Conservation (phyloP, 2,797 vertebrate species). For the Propithecus perrieri region DNA sequence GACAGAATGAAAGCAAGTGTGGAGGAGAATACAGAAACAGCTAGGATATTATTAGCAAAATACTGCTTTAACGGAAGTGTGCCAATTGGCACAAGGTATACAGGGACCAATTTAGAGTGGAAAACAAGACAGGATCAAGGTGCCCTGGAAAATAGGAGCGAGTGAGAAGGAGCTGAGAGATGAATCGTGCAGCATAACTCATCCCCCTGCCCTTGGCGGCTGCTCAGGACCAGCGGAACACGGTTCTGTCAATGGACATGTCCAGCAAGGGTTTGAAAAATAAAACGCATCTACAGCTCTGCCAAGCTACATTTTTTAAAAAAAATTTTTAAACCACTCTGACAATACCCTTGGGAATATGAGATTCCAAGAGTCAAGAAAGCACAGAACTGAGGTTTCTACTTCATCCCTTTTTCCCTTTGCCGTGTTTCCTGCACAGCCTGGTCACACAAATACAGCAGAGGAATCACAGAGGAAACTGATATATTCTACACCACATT, state of each 20-base stretch:
- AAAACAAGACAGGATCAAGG: slow-evolving; percentile 68
- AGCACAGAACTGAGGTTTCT: slow-evolving; percentile 17
- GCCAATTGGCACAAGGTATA: slow-evolving; percentile 54
- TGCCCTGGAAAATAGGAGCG: slow-evolving; percentile 10
- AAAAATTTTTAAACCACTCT: neutral
- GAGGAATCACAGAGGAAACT: neutral
- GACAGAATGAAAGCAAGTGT: neutral
- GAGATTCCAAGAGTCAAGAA: slow-evolving; percentile 13
- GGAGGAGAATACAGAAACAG: slow-evolving; percentile 22
- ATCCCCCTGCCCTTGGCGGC: slow-evolving; percentile 33
- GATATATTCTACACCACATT: neutral
- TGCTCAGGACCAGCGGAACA: neutral
- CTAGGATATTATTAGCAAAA: slow-evolving; percentile 69
- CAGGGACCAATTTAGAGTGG: slow-evolving; percentile 55
- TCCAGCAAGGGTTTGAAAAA: slow-evolving; percentile 45
- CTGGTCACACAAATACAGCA: neutral
- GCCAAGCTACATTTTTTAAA: slow-evolving; percentile 25
- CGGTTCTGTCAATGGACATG: neutral
- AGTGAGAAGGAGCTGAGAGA: slow-evolving; percentile 1
- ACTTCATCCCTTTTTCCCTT: neutral
- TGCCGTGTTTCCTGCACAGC: neutral
- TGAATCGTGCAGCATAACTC: neutral
- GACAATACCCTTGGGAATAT: neutral
- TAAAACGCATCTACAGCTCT: slow-evolving; percentile 33
- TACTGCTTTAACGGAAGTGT: slow-evolving; percentile 43